Base-by-base conservation (phyloP, 2,797 vertebrate species). In the Enteromius unitaeniatus region DNA sequence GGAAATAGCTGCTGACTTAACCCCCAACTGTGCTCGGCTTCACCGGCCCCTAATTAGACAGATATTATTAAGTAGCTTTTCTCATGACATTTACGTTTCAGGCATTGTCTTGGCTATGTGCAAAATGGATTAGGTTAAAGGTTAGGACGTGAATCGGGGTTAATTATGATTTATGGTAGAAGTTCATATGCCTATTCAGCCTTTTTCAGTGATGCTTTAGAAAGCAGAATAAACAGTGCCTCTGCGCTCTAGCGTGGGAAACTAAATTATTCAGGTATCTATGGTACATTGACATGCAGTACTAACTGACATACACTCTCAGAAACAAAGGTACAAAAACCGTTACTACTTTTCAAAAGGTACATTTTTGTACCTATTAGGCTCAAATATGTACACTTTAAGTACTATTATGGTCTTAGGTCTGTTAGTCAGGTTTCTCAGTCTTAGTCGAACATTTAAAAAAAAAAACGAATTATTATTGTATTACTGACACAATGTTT, bases 1-100 rank as follows among this genome's bases (percentile, higher is more conserved):
- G 85, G 89, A 90, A 90, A 84, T 85, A 81, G 73, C 74, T 79
- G 77, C 75, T 82, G 84, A 81, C 72, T 62, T 78, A 75, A 78
- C 60, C 81, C 45, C 34, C 51, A 49, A 19, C 73, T 53, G 51
- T 14, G 51, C 26, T 42, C 17, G 4, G 47, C 62, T 55, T 58
- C 75, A 69, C 73, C 11, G 21, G 37, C 74, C 51, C 75, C 65
- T 72, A 72, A 78, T 78, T 84, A 62, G 82, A 84, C 37, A 78
- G 75, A 70, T 78, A 72, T 78, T 84, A 55, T 78, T 78, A 40
- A 64, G 53, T 9, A 6, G 0, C 26, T 49, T 78, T 84, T 49
- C 65, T 51, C 65, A 78, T 28, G 65, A 70, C 64, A 83, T 69
- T 55, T 77, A 68, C 17, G 6, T 62, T 37, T 23, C 47, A 28